Conservation (phyloP, 2,797 vertebrate species). For the Microtus obscurus region DNA sequence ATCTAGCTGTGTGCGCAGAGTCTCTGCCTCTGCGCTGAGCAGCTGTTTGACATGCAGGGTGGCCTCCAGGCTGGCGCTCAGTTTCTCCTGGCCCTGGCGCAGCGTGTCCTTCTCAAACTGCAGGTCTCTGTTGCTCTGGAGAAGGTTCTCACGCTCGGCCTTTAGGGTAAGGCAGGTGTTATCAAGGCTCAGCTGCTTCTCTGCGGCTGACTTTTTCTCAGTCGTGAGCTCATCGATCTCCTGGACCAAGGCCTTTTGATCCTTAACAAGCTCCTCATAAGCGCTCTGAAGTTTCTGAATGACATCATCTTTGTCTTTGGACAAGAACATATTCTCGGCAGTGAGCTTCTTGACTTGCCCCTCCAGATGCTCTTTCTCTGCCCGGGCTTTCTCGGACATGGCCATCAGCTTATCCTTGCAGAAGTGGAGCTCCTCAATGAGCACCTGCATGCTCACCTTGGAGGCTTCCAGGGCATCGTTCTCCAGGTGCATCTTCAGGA, state of each 20-base stretch:
- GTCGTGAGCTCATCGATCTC: constrained; percentile 80
- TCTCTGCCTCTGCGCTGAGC: constrained; percentile 82
- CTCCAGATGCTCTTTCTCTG: constrained; percentile 86
- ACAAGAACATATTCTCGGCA: constrained; percentile 88
- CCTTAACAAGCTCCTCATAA: constrained; percentile 83
- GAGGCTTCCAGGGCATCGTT: constrained; percentile 86
- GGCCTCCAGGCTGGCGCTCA: constrained; percentile 74
- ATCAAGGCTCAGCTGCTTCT: constrained; percentile 78
- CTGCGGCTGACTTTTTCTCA: constrained; percentile 82
- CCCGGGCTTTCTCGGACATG: constrained; percentile 83
- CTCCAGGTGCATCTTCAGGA: constrained; percentile 87
- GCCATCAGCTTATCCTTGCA: constrained; percentile 83
- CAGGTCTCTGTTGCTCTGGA: constrained; percentile 76
- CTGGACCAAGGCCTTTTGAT: constrained; percentile 82
- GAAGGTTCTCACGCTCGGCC: constrained; percentile 76
- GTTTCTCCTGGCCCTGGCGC: constrained; percentile 74
- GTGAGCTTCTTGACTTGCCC: constrained; percentile 86
- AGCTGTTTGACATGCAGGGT: constrained; percentile 84
- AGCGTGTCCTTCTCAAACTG: constrained; percentile 84
- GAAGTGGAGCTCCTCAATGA: constrained; percentile 88
- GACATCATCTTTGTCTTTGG: constrained; percentile 86
- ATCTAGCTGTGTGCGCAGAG: constrained; percentile 87
- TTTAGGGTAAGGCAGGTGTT: constrained; percentile 74
- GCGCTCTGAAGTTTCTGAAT: constrained; percentile 86
- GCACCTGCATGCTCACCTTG: constrained; percentile 80